phyloP scores from a whole-genome alignment of 2,113 vertebrate genomes.

The Phyllostomus hastatus region DNA sequence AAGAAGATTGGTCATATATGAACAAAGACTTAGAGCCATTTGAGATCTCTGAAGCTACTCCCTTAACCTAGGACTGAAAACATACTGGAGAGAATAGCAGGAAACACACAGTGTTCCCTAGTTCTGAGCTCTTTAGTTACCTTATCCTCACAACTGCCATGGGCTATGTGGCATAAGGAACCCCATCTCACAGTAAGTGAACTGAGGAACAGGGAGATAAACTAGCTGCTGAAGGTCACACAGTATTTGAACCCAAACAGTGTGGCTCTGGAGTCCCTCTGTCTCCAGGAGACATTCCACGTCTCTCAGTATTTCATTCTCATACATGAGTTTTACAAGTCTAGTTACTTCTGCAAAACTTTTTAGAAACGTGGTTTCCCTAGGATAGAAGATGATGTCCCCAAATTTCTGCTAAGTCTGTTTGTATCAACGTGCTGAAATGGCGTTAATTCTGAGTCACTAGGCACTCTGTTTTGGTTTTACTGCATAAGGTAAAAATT shows the following conservation, averaged over 20 bases:
- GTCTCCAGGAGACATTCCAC: background rate
- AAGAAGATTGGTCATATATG: background rate
- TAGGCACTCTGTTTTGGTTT: slow-evolving; percentile 29
- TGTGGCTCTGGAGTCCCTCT: background rate
- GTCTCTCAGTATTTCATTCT: background rate
- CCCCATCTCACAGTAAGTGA: background rate
- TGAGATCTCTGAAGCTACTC: background rate
- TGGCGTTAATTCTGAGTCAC: background rate
- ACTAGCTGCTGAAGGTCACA: background rate
- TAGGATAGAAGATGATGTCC: background rate
- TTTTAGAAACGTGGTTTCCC: slow-evolving; percentile 7
- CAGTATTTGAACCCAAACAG: background rate
- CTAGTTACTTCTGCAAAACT: slow-evolving; percentile 7
- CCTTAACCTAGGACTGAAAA: background rate
- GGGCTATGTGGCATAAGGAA: background rate
- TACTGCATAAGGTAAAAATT: slow-evolving; percentile 45
- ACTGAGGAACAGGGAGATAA: background rate
- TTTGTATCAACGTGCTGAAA: background rate
- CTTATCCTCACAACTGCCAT: background rate
- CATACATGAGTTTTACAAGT: background rate
- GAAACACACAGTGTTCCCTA: background rate
- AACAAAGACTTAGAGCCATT: background rate
- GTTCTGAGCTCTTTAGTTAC: background rate
- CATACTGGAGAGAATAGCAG: background rate
- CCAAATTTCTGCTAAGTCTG: background rate